Evolutionary conservation across 1,140 invertebrate species (phyloP).

Genomic region (Metaphire vulgaris): DNA sequence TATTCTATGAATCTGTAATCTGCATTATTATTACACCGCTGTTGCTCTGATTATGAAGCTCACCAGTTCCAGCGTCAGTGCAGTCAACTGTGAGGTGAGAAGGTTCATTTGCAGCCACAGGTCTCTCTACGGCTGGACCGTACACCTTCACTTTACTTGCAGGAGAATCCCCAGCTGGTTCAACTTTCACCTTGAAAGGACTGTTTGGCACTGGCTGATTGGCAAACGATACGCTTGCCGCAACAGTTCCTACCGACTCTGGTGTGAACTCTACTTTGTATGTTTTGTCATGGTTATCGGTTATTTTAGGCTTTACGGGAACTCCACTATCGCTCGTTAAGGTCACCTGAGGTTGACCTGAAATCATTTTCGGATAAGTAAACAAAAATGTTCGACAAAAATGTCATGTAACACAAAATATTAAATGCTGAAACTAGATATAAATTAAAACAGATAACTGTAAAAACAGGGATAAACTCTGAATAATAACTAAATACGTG

Average conservation of each 20-base stretch:
- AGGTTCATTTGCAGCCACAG: conserved; percentile 8
- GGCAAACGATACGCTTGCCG: conserved; percentile 13
- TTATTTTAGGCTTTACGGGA: neutral
- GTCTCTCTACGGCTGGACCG: conserved; percentile 14
- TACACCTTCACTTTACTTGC: conserved; percentile 22
- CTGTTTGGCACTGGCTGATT: conserved; percentile 14
- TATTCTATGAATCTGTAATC: no score
- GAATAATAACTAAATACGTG: no score
- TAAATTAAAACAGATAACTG: no score
- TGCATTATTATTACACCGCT: no score
- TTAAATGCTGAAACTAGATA: no score
- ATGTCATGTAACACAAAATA: no score
- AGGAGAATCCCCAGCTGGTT: conserved; percentile 16
- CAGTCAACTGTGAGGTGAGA: conserved; percentile 9
- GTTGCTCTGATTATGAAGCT: no score
- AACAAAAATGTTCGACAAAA: no score
- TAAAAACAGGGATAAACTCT: no score
- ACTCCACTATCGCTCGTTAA: conserved; percentile 4
- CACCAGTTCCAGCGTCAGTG: conserved; percentile 19
- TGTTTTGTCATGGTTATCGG: conserved; percentile 20
- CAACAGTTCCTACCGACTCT: neutral
- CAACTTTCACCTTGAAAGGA: conserved; percentile 17
- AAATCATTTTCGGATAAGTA: no score
- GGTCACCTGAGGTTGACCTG: conserved; percentile 16
- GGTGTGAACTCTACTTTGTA: conserved; percentile 9